Conservation (phyloP, 2,888 invertebrate genomes). For the Melanchra persicariae region DNA sequence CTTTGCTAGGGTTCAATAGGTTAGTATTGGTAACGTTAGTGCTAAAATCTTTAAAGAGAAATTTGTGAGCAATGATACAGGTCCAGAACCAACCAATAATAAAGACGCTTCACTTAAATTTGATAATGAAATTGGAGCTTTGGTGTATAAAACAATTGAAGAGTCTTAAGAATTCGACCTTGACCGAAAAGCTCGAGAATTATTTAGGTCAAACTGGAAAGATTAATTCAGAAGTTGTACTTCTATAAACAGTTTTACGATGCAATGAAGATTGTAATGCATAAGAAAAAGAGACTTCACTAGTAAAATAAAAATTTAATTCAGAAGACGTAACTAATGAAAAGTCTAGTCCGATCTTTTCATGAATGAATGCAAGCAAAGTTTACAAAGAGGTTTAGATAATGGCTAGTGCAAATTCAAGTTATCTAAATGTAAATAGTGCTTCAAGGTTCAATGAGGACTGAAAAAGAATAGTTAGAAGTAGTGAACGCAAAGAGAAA, state of each 20-base stretch:
- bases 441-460: slow-evolving; percentile 37
- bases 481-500: too few species aligned
- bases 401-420: slow-evolving; percentile 39
- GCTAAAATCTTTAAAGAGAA: slow-evolving; percentile 1
- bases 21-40: not conserved
- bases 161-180: slow-evolving; percentile 6
- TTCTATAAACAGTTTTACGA: not conserved
- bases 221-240: slow-evolving; percentile 14
- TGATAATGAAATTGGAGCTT: not conserved
- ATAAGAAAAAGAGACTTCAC: not conserved
- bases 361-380: slow-evolving; percentile 10
- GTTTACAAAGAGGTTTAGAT: slow-evolving; percentile 20
- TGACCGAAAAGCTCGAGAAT: slow-evolving; percentile 17
- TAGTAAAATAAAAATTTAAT: not conserved
- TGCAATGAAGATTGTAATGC: not conserved
- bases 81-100: not conserved
- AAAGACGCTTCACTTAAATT: not conserved
- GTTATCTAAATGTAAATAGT: slow-evolving; percentile 48
- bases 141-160: not conserved
- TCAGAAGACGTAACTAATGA: not conserved
- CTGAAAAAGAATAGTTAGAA: not conserved
- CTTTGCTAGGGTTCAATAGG: not conserved
- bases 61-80: not conserved
- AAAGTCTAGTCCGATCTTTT: not conserved
- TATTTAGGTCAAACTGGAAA: slow-evolving; percentile 4